Conservation (phyloP, 64 coral and sea anemone genomes). For the Porites lutea region DNA sequence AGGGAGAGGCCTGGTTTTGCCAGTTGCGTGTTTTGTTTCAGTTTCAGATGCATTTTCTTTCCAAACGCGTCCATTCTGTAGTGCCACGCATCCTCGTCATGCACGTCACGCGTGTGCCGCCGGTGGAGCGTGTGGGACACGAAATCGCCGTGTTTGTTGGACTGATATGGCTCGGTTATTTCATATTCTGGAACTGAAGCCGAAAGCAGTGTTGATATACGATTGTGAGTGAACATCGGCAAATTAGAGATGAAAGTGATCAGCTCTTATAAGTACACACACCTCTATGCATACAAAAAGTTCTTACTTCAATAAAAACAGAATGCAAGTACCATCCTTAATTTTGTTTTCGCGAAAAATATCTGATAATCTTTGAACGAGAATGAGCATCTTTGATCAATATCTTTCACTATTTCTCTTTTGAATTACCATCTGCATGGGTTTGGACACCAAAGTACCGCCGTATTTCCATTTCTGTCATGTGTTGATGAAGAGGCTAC, state of each 20-base stretch:
- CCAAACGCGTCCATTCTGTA: conserved; percentile 26
- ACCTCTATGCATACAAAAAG: too few relatives aligned
- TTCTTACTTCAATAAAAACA: too few relatives aligned
- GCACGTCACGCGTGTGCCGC: background rate
- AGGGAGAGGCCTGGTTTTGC: conserved; percentile 26
- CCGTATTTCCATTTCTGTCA: conserved; percentile 27
- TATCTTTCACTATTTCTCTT: too few relatives aligned
- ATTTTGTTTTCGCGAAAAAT: too few relatives aligned
- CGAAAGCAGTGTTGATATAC: background rate
- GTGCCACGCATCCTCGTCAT: background rate
- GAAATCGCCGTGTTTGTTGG: conserved; percentile 26
- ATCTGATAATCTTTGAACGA: too few relatives aligned
- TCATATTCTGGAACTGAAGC: conserved; percentile 56
- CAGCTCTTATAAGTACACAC: too few relatives aligned
- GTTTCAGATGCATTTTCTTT: conserved; percentile 33
- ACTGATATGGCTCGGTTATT: conserved; percentile 38
- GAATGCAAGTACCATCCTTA: too few relatives aligned
- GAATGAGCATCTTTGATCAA: too few relatives aligned
- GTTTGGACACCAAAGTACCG: conserved; percentile 19
- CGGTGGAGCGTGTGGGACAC: conserved; percentile 18
- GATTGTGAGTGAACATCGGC: too few relatives aligned
- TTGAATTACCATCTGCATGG: background rate
- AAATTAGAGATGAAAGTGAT: too few relatives aligned
- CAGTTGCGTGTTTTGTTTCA: background rate
- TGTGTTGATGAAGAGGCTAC: conserved; percentile 29